phyloP scores from a whole-genome alignment of 2,113 vertebrate genomes.

The Irena cyanogastra region DNA sequence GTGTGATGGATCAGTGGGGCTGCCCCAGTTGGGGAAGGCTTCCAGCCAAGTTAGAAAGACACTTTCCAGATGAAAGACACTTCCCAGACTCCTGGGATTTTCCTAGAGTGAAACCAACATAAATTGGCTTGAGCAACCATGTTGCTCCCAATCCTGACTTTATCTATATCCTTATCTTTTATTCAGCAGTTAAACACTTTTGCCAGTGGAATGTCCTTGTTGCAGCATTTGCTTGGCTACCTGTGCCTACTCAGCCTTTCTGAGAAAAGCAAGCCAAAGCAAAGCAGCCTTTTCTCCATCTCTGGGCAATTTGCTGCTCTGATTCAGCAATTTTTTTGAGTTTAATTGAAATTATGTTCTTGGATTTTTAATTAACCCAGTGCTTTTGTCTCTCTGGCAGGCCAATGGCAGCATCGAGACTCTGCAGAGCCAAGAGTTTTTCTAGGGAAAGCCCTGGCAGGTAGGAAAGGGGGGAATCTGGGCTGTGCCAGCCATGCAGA shows the following conservation, averaged over 20 bases:
- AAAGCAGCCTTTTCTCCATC: not conserved
- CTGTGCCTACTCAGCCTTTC: not conserved
- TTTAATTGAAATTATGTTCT: not conserved
- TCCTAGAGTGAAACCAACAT: not conserved
- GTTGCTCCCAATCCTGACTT: not conserved
- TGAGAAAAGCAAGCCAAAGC: not conserved
- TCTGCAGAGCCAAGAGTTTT: not conserved
- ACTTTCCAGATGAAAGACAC: not conserved
- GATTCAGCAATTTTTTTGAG: not conserved
- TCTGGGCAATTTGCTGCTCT: not conserved
- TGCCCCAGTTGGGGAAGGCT: not conserved
- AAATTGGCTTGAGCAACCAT: not conserved
- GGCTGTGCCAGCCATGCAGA: not conserved
- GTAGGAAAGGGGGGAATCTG: not conserved
- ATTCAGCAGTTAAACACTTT: not conserved
- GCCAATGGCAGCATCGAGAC: not conserved
- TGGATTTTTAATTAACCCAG: not conserved
- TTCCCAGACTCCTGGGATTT: not conserved
- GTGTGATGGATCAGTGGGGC: not conserved
- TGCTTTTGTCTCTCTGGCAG: not conserved
- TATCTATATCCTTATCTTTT: not conserved
- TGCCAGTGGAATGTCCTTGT: not conserved
- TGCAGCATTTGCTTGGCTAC: not conserved
- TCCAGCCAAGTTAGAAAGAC: not conserved
- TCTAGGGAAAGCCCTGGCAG: not conserved